These are phyloP conservation scores for Selene dorsalis DNA, from an alignment of 2,797 vertebrate genomes.

Conservation along the genomic window DNA sequence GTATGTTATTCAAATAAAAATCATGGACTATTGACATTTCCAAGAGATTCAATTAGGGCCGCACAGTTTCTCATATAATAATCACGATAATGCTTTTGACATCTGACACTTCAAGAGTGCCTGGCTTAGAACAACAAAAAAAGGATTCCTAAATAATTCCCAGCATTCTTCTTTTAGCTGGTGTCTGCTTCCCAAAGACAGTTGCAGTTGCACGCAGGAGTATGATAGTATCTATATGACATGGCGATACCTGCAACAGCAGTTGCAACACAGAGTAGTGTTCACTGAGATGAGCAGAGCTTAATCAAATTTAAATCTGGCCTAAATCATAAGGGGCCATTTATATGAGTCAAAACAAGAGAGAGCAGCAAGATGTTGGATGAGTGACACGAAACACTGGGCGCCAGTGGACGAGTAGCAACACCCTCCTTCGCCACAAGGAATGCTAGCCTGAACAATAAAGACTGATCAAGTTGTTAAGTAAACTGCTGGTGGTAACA, in stretches of 20 bases:
- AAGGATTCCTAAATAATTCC: slow-evolving; percentile 8
- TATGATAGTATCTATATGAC: not conserved
- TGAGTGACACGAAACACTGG: not conserved
- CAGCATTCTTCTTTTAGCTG: not conserved
- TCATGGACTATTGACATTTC: slow-evolving; percentile 13
- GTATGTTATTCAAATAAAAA: slow-evolving; percentile 9
- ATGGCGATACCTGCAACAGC: not conserved
- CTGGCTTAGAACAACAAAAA: not conserved
- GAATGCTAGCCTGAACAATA: not conserved
- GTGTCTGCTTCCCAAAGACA: not conserved
- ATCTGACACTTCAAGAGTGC: not conserved
- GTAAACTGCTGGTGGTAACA: not conserved
- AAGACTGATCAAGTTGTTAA: not conserved
- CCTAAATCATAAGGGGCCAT: not conserved
- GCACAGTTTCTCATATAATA: slow-evolving; percentile 46
- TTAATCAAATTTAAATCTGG: not conserved
- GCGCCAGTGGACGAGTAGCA: not conserved
- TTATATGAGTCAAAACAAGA: not conserved
- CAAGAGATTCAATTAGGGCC: slow-evolving; percentile 33
- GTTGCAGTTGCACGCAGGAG: not conserved
- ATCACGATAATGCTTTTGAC: slow-evolving; percentile 61
- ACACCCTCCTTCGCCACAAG: not conserved
- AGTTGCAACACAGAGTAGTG: not conserved
- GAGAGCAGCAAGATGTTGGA: slow-evolving; percentile 3
- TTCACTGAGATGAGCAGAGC: not conserved